Evolutionary conservation across 2,797 vertebrate species (phyloP), one percentile per base, ranked within the genome.

Genomic region (Sarcoramphus papa): DNA sequence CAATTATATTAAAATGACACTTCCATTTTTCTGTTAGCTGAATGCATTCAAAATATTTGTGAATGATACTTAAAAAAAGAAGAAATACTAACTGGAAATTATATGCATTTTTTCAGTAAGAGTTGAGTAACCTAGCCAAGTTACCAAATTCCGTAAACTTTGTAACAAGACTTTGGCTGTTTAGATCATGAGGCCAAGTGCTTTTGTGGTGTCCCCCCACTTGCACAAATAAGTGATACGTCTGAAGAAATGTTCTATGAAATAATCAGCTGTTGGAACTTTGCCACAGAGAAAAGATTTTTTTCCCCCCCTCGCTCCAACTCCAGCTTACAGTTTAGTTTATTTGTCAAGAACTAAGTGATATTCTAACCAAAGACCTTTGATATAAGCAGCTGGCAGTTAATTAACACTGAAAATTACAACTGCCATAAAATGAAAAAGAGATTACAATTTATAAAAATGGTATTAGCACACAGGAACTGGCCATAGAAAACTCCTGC

Each of bases 401-500:
- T 92, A 88, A 93, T 93, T 87, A 83, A 89, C 47, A 93, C 9
- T 80, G 84, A 90, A 91, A 92, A 78, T 81, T 59, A 65, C 21
- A 93, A 75, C 23, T 56, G 40, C 6, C 43, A 90, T 85, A 88
- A 85, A 91, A 80, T 33, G 33, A 92, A 78, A 78, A 74, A 64
- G 30, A 83, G 10, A 87, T 40, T 53, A 63, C 0, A 0, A 35
- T 70, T 91, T 78, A 76, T 62, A 74, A 94, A 85, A 92, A 65
- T 30, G 31, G 23, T 75, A 75, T 63, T 93, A 84, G 57, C 15
- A 67, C 12, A 73, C 24, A 90, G 45, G 28, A 91, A 80, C 25
- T 24, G 17, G 33, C 20, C 54, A 81, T 0, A 91, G 84, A 65
- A 90, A 90, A 37, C 15, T 53, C 45, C 37, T 37, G 33, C 31